A percentile compares a stretch with the other conserved stretches of the same genome.
Conservation (phyloP, 2,888 invertebrate genomes). For the Cerastis leucographa region DNA sequence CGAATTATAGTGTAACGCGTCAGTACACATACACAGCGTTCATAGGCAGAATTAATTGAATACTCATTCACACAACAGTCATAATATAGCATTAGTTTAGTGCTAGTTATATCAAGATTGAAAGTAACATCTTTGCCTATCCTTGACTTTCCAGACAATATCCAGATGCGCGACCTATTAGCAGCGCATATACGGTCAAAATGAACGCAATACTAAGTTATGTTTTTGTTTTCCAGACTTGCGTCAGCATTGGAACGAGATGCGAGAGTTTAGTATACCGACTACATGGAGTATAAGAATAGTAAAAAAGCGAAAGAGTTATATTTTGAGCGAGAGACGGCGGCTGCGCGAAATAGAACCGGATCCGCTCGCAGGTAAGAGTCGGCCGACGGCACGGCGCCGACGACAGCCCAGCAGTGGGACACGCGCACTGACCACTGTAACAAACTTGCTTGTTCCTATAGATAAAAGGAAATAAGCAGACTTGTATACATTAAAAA, state of each 20-base stretch:
- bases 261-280: constrained; percentile 71
- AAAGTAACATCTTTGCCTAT: not conserved
- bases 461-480: too few relatives aligned
- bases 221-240: constrained; percentile 57
- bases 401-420: not conserved
- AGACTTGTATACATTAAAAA: too few relatives aligned
- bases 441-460: too few relatives aligned
- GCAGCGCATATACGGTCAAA: not conserved
- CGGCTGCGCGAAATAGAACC: constrained; percentile 44
- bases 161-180: not conserved
- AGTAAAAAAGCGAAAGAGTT: constrained; percentile 65
- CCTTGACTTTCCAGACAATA: not conserved
- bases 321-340: constrained; percentile 62
- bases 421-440: not conserved
- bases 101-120: not conserved
- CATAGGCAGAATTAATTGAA: too few relatives aligned
- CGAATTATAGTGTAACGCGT: too few relatives aligned
- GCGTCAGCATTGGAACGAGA: constrained; percentile 48
- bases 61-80: not conserved
- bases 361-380: constrained; percentile 21
- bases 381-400: not conserved
- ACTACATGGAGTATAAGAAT: constrained; percentile 69
- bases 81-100: not conserved
- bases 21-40: too few relatives aligned
- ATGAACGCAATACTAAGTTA: not conserved